A percentile compares a stretch with the other conserved stretches of the same genome.
Conservation (phyloP, 2,113 vertebrate species). For the Shinisaurus crocodilurus region DNA sequence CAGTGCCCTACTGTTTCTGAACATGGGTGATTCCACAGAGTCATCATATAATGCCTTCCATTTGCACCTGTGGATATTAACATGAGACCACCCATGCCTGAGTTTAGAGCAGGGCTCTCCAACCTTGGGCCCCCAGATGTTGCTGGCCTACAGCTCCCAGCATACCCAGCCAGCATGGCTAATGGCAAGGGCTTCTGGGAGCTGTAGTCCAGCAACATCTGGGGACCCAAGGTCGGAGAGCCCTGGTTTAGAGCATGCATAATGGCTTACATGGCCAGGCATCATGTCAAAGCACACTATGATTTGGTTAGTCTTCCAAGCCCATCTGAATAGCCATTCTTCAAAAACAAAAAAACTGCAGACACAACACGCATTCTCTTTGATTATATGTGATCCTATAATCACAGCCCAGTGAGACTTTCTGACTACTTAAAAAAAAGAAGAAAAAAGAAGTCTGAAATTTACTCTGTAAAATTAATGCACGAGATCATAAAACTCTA, state of each 20-base stretch:
- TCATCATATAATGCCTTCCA: background rate
- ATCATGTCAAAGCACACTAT: background rate
- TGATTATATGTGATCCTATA: slow-evolving; percentile 55
- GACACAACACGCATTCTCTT: slow-evolving; percentile 28
- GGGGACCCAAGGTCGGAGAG: too few relatives aligned
- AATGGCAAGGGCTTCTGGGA: too few relatives aligned
- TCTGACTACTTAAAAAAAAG: slow-evolving; percentile 54
- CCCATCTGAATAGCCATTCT: slow-evolving; percentile 15
- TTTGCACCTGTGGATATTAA: background rate
- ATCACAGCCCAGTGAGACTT: slow-evolving; percentile 56
- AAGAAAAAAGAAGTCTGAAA: slow-evolving; percentile 48
- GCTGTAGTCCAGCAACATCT: too few relatives aligned
- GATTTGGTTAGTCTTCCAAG: background rate
- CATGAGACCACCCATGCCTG: background rate
- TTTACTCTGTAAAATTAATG: slow-evolving; percentile 73
- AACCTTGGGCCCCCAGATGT: too few relatives aligned
- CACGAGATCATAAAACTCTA: slow-evolving; percentile 73
- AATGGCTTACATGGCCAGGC: fast-evolving
- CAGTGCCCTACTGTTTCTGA: background rate
- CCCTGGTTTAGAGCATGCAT: background rate
- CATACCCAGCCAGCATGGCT: too few relatives aligned
- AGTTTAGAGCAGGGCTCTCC: background rate
- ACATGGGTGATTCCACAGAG: background rate
- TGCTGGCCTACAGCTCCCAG: too few relatives aligned
- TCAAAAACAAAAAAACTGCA: slow-evolving; percentile 13